Evolutionary conservation across 2,888 invertebrate species (phyloP).

Genomic region (Rhagium mordax): DNA sequence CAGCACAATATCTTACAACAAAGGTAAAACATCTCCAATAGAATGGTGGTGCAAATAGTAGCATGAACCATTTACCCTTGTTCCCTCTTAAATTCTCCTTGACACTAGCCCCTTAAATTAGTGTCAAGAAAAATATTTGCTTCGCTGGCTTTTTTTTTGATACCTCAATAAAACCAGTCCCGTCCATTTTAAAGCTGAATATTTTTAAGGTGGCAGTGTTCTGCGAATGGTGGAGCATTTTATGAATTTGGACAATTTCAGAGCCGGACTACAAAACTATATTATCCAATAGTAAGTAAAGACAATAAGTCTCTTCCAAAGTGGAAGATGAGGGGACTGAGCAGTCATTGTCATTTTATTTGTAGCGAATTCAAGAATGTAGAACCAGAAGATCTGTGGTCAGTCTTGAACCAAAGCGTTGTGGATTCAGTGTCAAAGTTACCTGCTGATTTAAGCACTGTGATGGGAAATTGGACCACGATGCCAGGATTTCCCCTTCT

Average conservation of each 20-base stretch:
- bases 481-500: slow-evolving; percentile 50
- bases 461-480: slow-evolving; percentile 50
- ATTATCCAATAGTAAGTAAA: slow-evolving; percentile 59
- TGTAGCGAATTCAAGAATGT: slow-evolving; percentile 69
- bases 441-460: slow-evolving; percentile 27
- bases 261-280: slow-evolving; percentile 73
- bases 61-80: too few species aligned
- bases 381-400: slow-evolving; percentile 72
- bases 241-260: slow-evolving; percentile 73
- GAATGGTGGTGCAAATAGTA: too few species aligned
- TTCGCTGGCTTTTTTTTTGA: too few species aligned
- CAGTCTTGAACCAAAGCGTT: slow-evolving; percentile 6
- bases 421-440: slow-evolving; percentile 25
- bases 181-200: too few species aligned
- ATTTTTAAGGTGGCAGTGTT: slow-evolving; percentile 64
- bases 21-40: slow-evolving; percentile 46
- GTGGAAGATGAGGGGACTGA: too few species aligned
- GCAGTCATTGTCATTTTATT: too few species aligned
- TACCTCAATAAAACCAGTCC: too few species aligned
- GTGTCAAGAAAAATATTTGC: too few species aligned
- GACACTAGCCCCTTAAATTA: too few species aligned
- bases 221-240: slow-evolving; percentile 80
- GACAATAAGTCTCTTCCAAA: neutral
- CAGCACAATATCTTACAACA: slow-evolving; percentile 72
- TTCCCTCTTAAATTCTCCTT: too few species aligned